Percentiles rank a stretch among this genome's conserved stretches.
Evolutionary conservation across 92 coral and sea anemone genomes (phyloP).

Genomic region (Chrysogorgia sp.): DNA sequence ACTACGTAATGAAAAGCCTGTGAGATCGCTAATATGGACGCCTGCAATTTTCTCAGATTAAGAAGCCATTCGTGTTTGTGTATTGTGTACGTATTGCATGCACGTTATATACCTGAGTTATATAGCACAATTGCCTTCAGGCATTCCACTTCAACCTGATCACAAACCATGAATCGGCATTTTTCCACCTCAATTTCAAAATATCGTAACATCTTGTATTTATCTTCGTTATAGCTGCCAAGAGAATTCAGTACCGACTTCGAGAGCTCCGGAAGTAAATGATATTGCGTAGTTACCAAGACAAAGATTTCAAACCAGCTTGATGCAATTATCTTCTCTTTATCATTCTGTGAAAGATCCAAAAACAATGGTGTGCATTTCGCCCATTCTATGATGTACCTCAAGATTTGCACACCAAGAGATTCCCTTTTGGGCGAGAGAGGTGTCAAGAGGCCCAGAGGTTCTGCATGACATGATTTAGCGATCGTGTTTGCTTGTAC

Average conservation of each 20-base stretch:
- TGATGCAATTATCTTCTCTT: slow-evolving; percentile 70
- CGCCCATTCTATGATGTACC: slow-evolving; percentile 92
- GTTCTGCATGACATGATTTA: neutral
- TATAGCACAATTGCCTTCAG: slow-evolving; percentile 83
- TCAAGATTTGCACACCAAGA: slow-evolving; percentile 59
- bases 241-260: neutral
- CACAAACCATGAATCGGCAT: slow-evolving; percentile 76
- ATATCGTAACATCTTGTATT: neutral
- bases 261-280: slow-evolving; percentile 20
- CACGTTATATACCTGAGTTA: slow-evolving; percentile 58
- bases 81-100: neutral
- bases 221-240: neutral
- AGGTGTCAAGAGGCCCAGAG: too few relatives aligned
- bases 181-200: slow-evolving; percentile 13
- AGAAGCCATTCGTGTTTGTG: neutral
- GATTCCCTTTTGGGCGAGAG: neutral
- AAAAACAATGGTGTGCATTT: slow-evolving; percentile 79
- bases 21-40: too few relatives aligned
- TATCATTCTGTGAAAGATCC: slow-evolving; percentile 80
- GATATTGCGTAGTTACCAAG: slow-evolving; percentile 87
- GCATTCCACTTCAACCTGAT: slow-evolving; percentile 92
- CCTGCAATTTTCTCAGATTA: too few relatives aligned
- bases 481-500: slow-evolving; percentile 10
- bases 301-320: slow-evolving; percentile 91
- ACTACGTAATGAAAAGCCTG: too few relatives aligned